These are phyloP conservation scores for Trichomycterus rosablanca DNA, from an alignment of 2,113 vertebrate genomes.

Conservation along the genomic window DNA sequence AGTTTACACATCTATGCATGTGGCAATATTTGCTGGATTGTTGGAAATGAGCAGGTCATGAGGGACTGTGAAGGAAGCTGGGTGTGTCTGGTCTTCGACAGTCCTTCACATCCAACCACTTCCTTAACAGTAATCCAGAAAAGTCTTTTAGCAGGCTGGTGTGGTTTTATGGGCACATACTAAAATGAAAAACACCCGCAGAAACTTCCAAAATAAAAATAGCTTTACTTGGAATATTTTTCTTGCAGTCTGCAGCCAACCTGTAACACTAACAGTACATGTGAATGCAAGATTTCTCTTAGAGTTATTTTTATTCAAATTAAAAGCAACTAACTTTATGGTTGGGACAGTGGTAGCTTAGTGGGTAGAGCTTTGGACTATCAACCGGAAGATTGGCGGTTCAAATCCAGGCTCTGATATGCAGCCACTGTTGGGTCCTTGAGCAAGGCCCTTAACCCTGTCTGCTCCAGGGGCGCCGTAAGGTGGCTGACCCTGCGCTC, in stretches of 20 bases:
- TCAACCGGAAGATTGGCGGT: too few species aligned
- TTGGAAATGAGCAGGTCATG: slow-evolving; percentile 5
- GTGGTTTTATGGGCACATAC: slow-evolving; percentile 31
- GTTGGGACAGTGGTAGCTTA: too few species aligned
- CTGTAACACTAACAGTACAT: too few species aligned
- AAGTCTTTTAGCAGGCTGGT: slow-evolving; percentile 18
- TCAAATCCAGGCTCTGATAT: too few species aligned
- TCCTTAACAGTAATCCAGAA: slow-evolving; percentile 35
- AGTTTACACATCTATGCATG: not conserved
- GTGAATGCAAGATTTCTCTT: too few species aligned
- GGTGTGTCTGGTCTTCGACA: slow-evolving; percentile 29
- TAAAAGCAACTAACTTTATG: too few species aligned
- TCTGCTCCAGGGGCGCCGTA: too few species aligned
- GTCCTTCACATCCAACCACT: slow-evolving; percentile 35
- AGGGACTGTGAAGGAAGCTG: slow-evolving; percentile 27
- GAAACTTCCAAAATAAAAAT: slow-evolving; percentile 22
- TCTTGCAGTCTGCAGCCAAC: not conserved
- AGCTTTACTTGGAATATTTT: not conserved
- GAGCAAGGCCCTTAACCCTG: too few species aligned
- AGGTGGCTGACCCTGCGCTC: too few species aligned
- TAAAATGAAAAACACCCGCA: slow-evolving; percentile 4
- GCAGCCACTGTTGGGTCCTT: too few species aligned
- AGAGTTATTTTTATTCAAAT: too few species aligned
- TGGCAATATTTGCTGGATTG: not conserved
- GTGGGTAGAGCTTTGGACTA: too few species aligned